Evolutionary conservation across 2,888 invertebrate species (phyloP), one percentile per base, ranked within the genome.

Genomic region (Zootermopsis nevadensis): DNA sequence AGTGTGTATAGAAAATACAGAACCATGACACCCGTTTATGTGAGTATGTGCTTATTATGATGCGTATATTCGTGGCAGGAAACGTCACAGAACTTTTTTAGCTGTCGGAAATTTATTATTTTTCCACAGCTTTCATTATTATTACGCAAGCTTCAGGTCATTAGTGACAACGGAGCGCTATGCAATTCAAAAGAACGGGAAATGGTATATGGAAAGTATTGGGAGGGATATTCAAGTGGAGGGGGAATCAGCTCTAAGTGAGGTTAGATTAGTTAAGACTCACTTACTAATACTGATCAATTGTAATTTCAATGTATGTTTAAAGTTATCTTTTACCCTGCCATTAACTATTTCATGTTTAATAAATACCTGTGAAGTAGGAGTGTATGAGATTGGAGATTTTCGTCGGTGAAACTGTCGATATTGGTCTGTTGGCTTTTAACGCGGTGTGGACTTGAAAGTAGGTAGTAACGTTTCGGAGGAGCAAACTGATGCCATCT

Each of bases 31-130:
- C 60, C 60, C 12, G 15, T 60, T 27, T 60, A 60, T 60, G n/a
- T 19, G 15, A 48, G 1, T 19, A 19, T 19, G 19, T 3, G 48
- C 48, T 19, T 60, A 27, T 60, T 60, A 60, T 60, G 60, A 60
- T 15, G 10, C 38, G 10, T 10, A 38, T 48, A 48, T 48, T 48
- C 48, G 27, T 60, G 8, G 60, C 60, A n/a, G 60, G 60, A 60
- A 60, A 60, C 60, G 6, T 3, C 27, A 60, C 60, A 60, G n/a
- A 60, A 60, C 2, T 60, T 60, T 60, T 60, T n/a, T 69, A 8
- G 33, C 30, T 33, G 69, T 69, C 69, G 69, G 69, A 69, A 69
- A 31, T 69, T 69, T 69, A 33, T 69, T 69, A 33, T 69, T 69
- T 69, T 69, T 33, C 69, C 69, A 69, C 69, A 33, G 22, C 33